Base-by-base conservation (phyloP, 2,113 vertebrate species). In the Pagrus major region DNA sequence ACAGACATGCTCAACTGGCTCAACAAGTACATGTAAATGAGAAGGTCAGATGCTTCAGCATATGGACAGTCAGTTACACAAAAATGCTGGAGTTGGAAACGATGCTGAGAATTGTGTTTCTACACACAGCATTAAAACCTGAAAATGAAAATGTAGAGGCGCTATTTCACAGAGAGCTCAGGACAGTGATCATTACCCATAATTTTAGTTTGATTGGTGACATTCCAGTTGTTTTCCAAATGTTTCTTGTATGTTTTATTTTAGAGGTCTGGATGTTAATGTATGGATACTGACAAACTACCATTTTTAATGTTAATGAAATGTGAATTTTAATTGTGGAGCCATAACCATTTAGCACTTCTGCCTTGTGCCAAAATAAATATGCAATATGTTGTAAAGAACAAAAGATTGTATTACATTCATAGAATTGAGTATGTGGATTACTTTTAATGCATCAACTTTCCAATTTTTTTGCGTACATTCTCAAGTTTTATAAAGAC, bases 1-100 rank as follows among this genome's bases (percentile, higher is more conserved):
- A 91, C 86, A 59, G 96, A 98, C 80, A 93, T 98, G 89, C 74
- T 97, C 0, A 95, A 96, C 49, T 99, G 98, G 97, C 88, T 99
- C 52, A 95, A 95, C 42, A 97, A 94, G 75, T 97, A 96, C 35
- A 58, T 97, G 71, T 97, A 93, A 93, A 80, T 66, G 0, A 5
- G 12, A 12, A 39, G 12, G 3, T 33, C n/a, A 31, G 23, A n/a
- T 3, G 0, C 5, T 16, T 7, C 21, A 42, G 11, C 7, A 12
- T 5, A 15, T 5, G 41, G 14, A 5, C 9, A 61, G 8, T 49
- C n/a, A 18, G 4, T 41, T 14, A 29, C 3, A 55, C 6, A 4
- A 1, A 2, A n/a, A 1, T 8, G 27, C 29, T 18, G 6, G 4
- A 61, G 4, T 3, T 5, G 1, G 2, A 3, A 69, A 31, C 16